Evolutionary conservation across 2,888 invertebrate species (phyloP), one percentile per base, ranked within the genome.

Genomic region (Elegia similella): DNA sequence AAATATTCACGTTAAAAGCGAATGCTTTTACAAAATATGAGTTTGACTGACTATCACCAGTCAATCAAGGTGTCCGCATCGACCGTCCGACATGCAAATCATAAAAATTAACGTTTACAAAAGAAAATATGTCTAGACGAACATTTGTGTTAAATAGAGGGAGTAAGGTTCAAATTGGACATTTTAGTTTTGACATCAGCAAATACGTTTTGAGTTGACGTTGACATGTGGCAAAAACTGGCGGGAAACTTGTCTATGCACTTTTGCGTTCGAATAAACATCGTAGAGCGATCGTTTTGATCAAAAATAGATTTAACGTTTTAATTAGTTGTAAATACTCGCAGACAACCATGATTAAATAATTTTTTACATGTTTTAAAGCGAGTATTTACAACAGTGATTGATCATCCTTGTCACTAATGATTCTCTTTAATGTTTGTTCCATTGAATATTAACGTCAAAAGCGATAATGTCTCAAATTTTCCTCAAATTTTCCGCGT

Each of bases 1-100:
- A 88, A 88, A 90, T 88, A 90, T 90, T 88, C 84, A 88, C 80
- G 48, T 76, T 76, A 77, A 70, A 73, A 72, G 69, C 74, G 78
- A 74, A 83, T 76, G 87, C 86, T 84, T 86, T 87, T 82, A 82
- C 77, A 79, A 76, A 74, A 76, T 77, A 75, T 66, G 69, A 68
- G 69, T 75, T 76, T 85, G 86, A 87, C 86, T 87, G 88, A 85
- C 87, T 84, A 78, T 79, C 81, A 76, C 72, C 73, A 77, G 78
- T 78, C 88, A 84, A 84, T 88, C 88, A 82, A 67, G 66, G 66
- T 76, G 82, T 78, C 76, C 72, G 74, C 79, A 81, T 84, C 78
- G 78, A 77, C 73, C 65, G 65, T 59, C 65, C 59, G 58, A 58
- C 57, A 67, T 67, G 68, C 64, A 67, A 68, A 67, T 67, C 60